Conservation (phyloP, 2,797 vertebrate species). For the Acanthis flammea region DNA sequence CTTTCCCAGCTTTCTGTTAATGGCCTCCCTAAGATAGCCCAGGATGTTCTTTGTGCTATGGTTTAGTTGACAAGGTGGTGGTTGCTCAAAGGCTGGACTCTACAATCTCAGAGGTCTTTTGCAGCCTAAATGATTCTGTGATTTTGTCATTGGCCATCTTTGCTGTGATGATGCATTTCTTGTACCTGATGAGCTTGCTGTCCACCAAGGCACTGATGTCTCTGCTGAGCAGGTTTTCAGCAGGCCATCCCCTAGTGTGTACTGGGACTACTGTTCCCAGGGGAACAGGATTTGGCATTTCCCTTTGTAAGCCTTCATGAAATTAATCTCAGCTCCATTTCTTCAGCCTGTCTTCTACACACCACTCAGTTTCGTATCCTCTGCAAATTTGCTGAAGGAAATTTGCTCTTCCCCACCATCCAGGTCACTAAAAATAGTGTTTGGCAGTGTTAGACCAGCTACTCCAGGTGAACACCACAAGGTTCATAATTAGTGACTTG, state of each 20-base stretch:
- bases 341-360: neutral
- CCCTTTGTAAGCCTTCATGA: neutral
- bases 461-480: neutral
- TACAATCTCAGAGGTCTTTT: neutral
- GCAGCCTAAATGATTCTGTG: neutral
- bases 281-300: neutral
- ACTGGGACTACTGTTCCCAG: neutral
- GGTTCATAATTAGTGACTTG: neutral
- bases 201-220: neutral
- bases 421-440: neutral
- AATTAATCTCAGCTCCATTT: neutral
- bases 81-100: neutral
- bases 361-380: neutral
- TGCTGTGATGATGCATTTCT: neutral
- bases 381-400: neutral
- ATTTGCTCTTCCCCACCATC: neutral
- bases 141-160: neutral
- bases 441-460: neutral
- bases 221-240: neutral
- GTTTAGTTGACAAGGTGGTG: neutral
- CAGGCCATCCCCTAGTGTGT: rapidly evolving
- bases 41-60: neutral
- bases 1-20: neutral
- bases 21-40: neutral
- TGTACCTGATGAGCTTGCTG: neutral